Conservation (phyloP, 2,113 vertebrate genomes). For the Nycticryphes semicollaris region DNA sequence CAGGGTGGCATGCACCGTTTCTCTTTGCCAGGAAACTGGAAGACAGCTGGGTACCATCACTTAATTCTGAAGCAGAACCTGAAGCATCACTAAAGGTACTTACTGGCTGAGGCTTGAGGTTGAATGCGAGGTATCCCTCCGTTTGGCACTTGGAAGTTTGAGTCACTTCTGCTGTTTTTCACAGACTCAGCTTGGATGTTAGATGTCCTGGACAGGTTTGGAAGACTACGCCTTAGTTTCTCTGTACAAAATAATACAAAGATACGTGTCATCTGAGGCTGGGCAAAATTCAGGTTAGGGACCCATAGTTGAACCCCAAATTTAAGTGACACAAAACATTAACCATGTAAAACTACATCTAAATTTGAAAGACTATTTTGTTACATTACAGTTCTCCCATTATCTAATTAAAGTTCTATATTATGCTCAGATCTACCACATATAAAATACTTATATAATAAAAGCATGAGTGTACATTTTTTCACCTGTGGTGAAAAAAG, state of each 20-base stretch:
- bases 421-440: neutral
- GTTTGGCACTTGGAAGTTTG: constrained; percentile 97
- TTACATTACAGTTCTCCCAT: neutral
- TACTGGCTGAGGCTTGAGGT: constrained; percentile 90
- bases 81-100: constrained; percentile 69
- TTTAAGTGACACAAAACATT: neutral
- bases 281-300: neutral
- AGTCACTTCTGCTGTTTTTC: constrained; percentile 96
- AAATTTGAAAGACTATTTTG: neutral
- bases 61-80: neutral
- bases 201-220: constrained; percentile 90
- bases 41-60: neutral
- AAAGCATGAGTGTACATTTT: neutral
- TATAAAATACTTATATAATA: neutral
- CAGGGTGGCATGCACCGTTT: neutral
- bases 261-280: neutral
- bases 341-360: neutral
- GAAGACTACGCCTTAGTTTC: constrained; percentile 97
- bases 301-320: neutral
- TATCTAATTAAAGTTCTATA: neutral
- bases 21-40: constrained; percentile 2
- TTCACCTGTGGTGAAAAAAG: neutral
- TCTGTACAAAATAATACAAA: constrained; percentile 74
- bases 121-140: constrained; percentile 93
- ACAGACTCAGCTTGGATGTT: constrained; percentile 87